phyloP scores from a whole-genome alignment of 2,113 vertebrate species.

The Lagopus muta region DNA sequence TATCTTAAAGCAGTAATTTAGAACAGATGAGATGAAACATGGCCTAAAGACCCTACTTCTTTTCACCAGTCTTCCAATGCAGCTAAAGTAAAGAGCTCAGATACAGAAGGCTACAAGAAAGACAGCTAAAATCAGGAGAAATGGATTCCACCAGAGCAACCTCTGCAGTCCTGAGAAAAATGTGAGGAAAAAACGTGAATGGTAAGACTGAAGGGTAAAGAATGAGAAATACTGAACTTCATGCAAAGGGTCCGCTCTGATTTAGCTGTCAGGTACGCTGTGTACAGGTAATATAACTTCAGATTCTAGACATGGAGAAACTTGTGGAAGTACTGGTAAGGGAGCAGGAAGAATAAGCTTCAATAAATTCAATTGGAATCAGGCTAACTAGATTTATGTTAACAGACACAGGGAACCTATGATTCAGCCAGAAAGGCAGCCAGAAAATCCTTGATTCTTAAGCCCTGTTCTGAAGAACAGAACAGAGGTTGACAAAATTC shows the following conservation, averaged over 20 bases:
- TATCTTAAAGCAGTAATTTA: background rate
- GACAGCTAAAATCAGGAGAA: background rate
- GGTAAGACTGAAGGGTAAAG: background rate
- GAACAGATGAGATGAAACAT: background rate
- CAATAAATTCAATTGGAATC: background rate
- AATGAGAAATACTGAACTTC: background rate
- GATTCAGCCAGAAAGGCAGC: background rate
- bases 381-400: background rate
- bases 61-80: background rate
- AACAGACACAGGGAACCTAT: background rate
- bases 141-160: background rate
- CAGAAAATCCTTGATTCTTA: background rate
- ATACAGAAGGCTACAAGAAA: background rate
- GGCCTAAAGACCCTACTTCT: background rate
- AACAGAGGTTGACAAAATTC: background rate
- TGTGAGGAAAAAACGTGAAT: background rate
- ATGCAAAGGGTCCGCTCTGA: background rate
- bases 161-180: background rate
- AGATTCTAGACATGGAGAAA: background rate
- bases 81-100: background rate
- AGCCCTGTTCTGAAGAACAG: background rate
- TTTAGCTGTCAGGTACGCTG: background rate
- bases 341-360: background rate
- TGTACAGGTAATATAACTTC: background rate
- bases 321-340: background rate